phyloP scores from a whole-genome alignment of 64 coral and sea anemone genomes.

The Stylophora pistillata region DNA sequence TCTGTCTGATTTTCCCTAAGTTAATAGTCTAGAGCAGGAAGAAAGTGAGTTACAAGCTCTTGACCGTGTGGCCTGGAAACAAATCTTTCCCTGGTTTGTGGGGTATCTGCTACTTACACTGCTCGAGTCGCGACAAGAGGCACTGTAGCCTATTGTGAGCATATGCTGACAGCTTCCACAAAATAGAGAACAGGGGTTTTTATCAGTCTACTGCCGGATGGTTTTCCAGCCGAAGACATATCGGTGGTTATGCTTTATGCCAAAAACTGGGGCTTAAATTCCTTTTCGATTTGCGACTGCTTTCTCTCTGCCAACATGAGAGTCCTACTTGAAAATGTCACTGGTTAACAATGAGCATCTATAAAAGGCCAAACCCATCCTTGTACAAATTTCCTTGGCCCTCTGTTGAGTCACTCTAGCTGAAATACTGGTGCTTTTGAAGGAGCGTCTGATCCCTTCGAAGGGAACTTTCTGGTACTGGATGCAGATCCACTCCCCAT shows the following conservation, averaged over 20 bases:
- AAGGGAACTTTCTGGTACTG: too few species aligned
- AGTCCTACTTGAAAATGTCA: conserved; percentile 32
- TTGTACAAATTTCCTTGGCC: conserved; percentile 4
- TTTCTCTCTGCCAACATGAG: not conserved
- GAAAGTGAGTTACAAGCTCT: not conserved
- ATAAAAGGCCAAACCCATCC: not conserved
- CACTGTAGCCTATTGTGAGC: too few species aligned
- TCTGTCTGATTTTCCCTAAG: not conserved
- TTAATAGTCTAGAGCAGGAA: not conserved
- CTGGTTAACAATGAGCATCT: conserved; percentile 30
- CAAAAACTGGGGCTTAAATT: conserved; percentile 15
- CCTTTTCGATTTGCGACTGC: conserved; percentile 50
- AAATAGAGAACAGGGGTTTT: too few species aligned
- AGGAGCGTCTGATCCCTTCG: conserved; percentile 4
- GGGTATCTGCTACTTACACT: conserved; percentile 26
- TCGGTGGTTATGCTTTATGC: conserved; percentile 15
- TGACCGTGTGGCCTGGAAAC: conserved; percentile 4
- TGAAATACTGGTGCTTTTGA: conserved; percentile 28
- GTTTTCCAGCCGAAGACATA: not conserved
- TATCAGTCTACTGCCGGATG: not conserved
- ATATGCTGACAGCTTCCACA: too few species aligned
- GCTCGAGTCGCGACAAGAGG: not conserved
- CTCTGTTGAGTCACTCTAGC: not conserved
- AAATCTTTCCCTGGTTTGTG: not conserved
- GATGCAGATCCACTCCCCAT: not conserved